These are phyloP conservation scores for Oscheius sp. DNA, from an alignment of 1,140 invertebrate species.

Conservation along the genomic window DNA sequence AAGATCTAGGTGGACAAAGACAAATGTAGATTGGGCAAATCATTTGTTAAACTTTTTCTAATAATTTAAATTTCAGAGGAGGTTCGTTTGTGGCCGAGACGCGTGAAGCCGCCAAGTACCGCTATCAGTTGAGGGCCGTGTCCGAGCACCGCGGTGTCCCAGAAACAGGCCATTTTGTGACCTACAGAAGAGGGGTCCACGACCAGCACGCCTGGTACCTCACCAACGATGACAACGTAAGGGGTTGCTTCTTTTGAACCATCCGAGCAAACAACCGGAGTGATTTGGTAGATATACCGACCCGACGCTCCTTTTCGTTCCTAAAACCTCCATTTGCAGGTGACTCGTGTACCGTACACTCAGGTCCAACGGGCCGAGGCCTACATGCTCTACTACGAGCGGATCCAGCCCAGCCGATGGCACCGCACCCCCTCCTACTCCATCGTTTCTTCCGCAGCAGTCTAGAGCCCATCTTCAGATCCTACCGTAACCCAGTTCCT, in stretches of 20 bases:
- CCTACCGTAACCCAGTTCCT: too few species aligned
- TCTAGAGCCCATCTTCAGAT: too few species aligned
- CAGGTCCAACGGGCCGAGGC: conserved; percentile 7
- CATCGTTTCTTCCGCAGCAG: too few species aligned
- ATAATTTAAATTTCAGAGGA: conserved; percentile 30
- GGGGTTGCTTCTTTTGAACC: background rate
- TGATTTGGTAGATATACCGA: too few species aligned
- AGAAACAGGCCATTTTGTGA: conserved; percentile 30
- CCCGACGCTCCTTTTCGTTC: too few species aligned
- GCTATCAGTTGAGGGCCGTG: conserved; percentile 33
- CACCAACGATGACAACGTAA: conserved; percentile 24
- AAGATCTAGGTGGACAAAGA: too few species aligned
- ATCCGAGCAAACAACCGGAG: background rate
- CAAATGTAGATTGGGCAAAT: background rate
- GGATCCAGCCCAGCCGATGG: conserved; percentile 25
- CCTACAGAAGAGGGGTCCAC: conserved; percentile 20
- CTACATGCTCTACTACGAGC: conserved; percentile 40
- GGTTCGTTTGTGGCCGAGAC: conserved; percentile 33
- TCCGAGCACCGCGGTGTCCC: conserved; percentile 33
- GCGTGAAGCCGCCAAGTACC: conserved; percentile 9
- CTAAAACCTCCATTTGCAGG: too few species aligned
- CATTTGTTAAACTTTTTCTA: background rate
- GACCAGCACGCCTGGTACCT: conserved; percentile 26
- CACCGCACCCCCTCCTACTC: background rate
- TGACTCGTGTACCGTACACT: conserved; percentile 26